These are phyloP conservation scores for Parthenolecanium corni DNA, from an alignment of 2,888 invertebrate genomes.

Conservation along the genomic window DNA sequence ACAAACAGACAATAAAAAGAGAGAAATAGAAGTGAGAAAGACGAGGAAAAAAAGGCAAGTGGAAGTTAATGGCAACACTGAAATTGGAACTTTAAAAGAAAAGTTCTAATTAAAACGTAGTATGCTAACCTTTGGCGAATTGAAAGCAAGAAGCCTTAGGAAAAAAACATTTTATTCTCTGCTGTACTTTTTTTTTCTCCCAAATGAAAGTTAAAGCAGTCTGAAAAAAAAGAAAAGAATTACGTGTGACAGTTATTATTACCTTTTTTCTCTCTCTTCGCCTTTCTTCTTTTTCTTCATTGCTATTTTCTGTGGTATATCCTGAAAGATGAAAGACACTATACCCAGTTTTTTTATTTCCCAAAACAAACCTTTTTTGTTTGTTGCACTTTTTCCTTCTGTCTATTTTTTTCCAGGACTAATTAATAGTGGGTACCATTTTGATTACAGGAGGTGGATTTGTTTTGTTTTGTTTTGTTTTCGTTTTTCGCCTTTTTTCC, in stretches of 20 bases:
- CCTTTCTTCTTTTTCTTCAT: background rate
- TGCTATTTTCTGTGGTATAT: conserved; percentile 1
- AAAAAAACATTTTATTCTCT: conserved; percentile 22
- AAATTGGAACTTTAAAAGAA: conserved; percentile 25
- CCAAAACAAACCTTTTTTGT: background rate
- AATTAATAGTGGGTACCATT: background rate
- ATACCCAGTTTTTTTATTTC: background rate
- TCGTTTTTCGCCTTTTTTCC: too few species aligned
- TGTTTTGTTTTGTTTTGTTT: too few species aligned
- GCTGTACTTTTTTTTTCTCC: background rate
- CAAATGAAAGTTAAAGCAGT: conserved; percentile 24
- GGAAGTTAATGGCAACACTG: conserved; percentile 23
- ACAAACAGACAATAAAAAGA: background rate
- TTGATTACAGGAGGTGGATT: too few species aligned
- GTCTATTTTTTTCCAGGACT: background rate
- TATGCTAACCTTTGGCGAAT: conserved; percentile 24
- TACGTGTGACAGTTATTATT: conserved; percentile 25
- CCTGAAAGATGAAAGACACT: background rate
- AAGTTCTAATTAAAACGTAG: conserved; percentile 25
- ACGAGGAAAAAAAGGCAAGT: conserved; percentile 17
- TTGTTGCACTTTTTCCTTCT: background rate
- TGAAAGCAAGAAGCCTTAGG: conserved; percentile 10
- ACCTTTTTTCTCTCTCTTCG: conserved; percentile 5
- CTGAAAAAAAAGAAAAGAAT: conserved; percentile 20
- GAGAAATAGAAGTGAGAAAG: background rate